Base-by-base conservation (phyloP, 1,140 invertebrate species). In the Heliconius congener region DNA sequence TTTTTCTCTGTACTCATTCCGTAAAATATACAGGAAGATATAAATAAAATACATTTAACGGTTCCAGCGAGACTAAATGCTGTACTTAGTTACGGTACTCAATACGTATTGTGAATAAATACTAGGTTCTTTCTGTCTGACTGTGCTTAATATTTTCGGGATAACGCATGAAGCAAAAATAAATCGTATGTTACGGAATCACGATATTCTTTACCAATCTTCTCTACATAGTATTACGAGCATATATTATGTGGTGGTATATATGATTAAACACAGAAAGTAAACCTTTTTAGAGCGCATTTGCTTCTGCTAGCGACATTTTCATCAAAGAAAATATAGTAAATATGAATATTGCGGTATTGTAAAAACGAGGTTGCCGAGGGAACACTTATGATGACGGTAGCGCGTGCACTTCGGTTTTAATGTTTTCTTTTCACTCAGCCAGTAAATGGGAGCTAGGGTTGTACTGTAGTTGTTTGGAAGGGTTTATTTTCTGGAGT, bases 271-370 rank as follows among this genome's bases (percentile, higher is more conserved):
- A 66, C 60, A 30, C 13, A 23, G 13, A 66, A 30, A 66, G 13
- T 66, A 66, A 16, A 66, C 60, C 60, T 27, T 66, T 66, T 66
- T 66, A 66, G n/a, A 23, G 60, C 27, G 16, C 60, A 66, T 66
- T 66, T 66, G 60, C 60, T 30, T 1, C 60, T 66, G 60, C 60
- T 3, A 66, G 60, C 60, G 60, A 66, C 60, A 30, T 66, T 66
- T 66, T 30, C 60, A 66, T 66, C 60, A 66, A 66, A 66, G 60
- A 30, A 66, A 66, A 23, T 66, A 66, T 30, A 66, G 19, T 66
- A 34, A 34, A 34, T 34, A 66, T 66, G 60, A 66, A 66, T 66
- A 66, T 66, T 30, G 60, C 23, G 60, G 60, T 30, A 66, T 66
- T 66, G 60, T 66, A 16, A 30, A 66, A 66, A 30, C 27, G 60